Conservation (phyloP, 2,888 invertebrate species). For the Spodoptera exigua region DNA sequence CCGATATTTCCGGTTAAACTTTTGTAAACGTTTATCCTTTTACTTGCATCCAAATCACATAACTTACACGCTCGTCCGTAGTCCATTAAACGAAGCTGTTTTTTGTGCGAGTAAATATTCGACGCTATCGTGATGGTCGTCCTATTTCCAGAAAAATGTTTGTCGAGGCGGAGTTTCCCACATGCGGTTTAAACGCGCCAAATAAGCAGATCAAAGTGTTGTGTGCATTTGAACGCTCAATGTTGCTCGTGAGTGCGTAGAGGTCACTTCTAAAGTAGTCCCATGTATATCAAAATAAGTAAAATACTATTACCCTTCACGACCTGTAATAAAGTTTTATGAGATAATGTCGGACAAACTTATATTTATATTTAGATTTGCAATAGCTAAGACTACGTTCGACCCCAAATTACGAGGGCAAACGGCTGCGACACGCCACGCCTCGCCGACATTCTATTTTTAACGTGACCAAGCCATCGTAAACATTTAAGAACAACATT, state of each 20-base stretch:
- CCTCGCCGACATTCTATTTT: conserved; percentile 33
- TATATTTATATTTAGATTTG: conserved; percentile 17
- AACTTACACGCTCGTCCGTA: not conserved
- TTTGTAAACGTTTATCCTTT: not conserved
- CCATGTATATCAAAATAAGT: conserved; percentile 36
- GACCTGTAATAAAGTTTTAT: conserved; percentile 36
- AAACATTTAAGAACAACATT: conserved; percentile 25
- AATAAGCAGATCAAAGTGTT: conserved; percentile 12
- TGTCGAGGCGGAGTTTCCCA: conserved; percentile 9
- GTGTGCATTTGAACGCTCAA: conserved; percentile 3
- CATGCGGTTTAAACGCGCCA: not conserved
- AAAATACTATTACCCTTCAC: conserved; percentile 25
- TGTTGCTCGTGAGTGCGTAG: not conserved
- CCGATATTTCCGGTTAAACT: not conserved
- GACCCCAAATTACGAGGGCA: conserved; percentile 29
- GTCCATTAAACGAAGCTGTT: conserved; percentile 5
- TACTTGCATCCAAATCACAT: not conserved
- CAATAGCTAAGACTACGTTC: conserved; percentile 18
- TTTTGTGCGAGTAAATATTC: conserved; percentile 13
- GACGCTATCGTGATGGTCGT: conserved; percentile 4
- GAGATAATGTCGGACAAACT: conserved; percentile 25
- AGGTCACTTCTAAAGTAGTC: conserved; percentile 22
- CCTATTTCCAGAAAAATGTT: not conserved
- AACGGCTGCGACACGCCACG: conserved; percentile 27
- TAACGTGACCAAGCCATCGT: conserved; percentile 26